A percentile compares a stretch with the other conserved stretches of the same genome.
Evolutionary conservation across 1,140 invertebrate genomes (phyloP).

Genomic region (Diachasma alloeum): DNA sequence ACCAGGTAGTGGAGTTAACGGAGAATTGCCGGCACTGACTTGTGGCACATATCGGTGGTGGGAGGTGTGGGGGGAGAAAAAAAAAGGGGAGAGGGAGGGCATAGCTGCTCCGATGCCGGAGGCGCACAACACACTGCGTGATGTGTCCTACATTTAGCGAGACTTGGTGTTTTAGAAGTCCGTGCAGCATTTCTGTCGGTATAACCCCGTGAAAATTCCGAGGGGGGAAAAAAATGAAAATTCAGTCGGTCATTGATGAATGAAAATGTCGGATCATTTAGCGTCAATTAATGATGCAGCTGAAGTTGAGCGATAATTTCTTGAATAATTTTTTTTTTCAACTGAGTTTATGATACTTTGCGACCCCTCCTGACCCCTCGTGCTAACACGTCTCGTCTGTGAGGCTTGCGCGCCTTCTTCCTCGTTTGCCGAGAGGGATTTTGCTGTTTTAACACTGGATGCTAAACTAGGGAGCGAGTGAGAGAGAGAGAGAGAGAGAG

Average conservation of each 20-base stretch:
- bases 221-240: background rate
- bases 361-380: background rate
- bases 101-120: slow-evolving; percentile 16
- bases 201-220: background rate
- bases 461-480: background rate
- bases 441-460: background rate
- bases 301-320: background rate
- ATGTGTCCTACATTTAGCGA: slow-evolving; percentile 7
- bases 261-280: background rate
- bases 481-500: background rate
- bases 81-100: slow-evolving; percentile 9
- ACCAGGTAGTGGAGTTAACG: background rate
- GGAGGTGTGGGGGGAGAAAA: slow-evolving; percentile 40
- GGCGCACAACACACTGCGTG: background rate
- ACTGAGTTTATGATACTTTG: background rate
- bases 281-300: background rate
- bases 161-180: slow-evolving; percentile 2
- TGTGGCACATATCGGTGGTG: background rate
- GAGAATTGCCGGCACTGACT: background rate
- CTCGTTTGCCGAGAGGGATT: background rate
- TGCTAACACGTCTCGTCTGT: background rate
- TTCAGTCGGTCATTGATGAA: too few relatives aligned
- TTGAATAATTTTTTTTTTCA: background rate
- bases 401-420: background rate
- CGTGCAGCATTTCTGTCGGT: background rate